A percentile compares a stretch with the other conserved stretches of the same genome.
phyloP scores from a whole-genome alignment of 2,113 vertebrate genomes.

The Eretmochelys imbricata region DNA sequence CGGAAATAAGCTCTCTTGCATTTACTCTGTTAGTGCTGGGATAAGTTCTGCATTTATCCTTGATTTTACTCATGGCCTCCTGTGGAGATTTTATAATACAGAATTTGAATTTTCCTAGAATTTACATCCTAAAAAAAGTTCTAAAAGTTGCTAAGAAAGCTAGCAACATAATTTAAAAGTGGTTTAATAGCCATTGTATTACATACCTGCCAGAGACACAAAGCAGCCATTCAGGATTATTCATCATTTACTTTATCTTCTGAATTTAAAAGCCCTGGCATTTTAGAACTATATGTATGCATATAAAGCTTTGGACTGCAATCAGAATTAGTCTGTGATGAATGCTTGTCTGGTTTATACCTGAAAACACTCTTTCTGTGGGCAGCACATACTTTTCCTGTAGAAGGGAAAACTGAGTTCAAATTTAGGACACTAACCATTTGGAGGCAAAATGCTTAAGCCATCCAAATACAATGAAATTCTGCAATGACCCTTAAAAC shows the following conservation, averaged over 20 bases:
- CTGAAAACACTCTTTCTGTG: neutral
- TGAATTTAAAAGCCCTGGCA: neutral
- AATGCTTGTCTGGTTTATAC: neutral
- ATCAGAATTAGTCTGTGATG: neutral
- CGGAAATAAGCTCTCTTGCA: neutral
- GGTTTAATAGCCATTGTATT: neutral
- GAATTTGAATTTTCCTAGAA: neutral
- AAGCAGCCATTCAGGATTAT: neutral
- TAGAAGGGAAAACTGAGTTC: neutral
- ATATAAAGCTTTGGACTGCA: neutral
- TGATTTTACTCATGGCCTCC: neutral
- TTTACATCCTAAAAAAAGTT: neutral
- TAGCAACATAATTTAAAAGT: neutral
- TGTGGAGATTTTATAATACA: neutral
- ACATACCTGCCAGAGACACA: neutral
- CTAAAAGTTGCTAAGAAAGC: neutral
- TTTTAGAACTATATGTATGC: neutral
- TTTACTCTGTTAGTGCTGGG: neutral
- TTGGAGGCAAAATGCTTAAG: conserved; percentile 24
- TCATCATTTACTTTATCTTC: neutral
- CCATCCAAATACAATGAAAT: conserved; percentile 22
- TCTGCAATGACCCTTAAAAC: conserved; percentile 57
- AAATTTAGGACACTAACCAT: neutral
- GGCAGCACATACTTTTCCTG: neutral
- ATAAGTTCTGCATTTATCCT: neutral